Evolutionary conservation across 2,888 invertebrate genomes (phyloP), one percentile per base, ranked within the genome.

Genomic region (Cheilosia pagana): DNA sequence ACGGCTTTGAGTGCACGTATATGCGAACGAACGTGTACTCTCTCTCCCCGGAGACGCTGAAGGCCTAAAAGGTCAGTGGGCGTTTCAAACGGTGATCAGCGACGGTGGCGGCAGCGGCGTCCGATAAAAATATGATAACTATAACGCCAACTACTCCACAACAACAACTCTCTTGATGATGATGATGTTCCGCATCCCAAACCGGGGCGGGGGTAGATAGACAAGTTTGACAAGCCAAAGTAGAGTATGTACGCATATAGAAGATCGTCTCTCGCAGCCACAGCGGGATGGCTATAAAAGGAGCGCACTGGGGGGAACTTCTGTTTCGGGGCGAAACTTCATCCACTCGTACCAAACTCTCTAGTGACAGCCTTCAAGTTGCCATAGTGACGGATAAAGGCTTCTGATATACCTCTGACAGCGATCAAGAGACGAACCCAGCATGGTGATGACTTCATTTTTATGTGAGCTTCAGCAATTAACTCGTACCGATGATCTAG

Each of bases 51-150:
- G 43, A 59, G 45, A 62, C 55, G 62, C 50, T 52, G 59, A 45
- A 59, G 81, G 70, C 76, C 53, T 70, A 60, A 79, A 83, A 79
- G 83, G 79, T 78, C 83, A 83, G 83, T 83, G 70, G 83, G 83
- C 83, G 83, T 79, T 79, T 63, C 70, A 52, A 79, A 83, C 74
- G 83, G 79, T 72, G 63, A 50, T 71, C 71, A 50, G 62, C 55
- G 71, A 71, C 63, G 41, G 57, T 60, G 45, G 60, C 60, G 68
- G 60, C 59, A 62, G 65, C 60, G 72, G 68, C 48, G 70, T 21
- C 53, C 59, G 78, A 79, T 79, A 79, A 72, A 79, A 72, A 59
- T 57, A 81, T 57, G 67, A 81, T 81, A 63, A 62, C 75, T 75
- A 62, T 68, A 79, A 57, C 62, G 81, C 63, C 55, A 60, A 48